These are phyloP conservation scores for Stegastes partitus DNA, from an alignment of 2,113 vertebrate species.

Conservation along the genomic window DNA sequence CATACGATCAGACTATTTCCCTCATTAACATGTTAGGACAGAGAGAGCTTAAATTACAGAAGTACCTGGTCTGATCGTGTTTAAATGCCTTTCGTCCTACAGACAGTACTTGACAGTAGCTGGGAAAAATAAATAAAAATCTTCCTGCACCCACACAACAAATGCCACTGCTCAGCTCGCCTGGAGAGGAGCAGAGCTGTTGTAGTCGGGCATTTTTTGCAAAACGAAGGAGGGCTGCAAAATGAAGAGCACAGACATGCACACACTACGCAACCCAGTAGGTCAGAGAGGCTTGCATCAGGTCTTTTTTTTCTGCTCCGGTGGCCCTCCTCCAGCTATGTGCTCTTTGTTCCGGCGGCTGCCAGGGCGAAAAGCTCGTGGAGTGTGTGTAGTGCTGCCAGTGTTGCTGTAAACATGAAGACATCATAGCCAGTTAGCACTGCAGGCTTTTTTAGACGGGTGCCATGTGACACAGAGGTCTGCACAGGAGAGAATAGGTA, in stretches of 20 bases:
- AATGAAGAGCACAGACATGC: constrained; percentile 38
- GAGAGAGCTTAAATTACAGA: constrained; percentile 31
- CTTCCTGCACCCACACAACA: constrained; percentile 57
- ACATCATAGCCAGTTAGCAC: constrained; percentile 41
- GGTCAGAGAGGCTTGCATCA: constrained; percentile 61
- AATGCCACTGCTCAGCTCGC: constrained; percentile 50
- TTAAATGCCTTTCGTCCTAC: constrained; percentile 21
- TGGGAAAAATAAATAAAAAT: constrained; percentile 22
- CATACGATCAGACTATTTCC: constrained; percentile 17
- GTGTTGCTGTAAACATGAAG: constrained; percentile 64
- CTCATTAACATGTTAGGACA: constrained; percentile 17
- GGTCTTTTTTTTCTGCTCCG: constrained; percentile 38
- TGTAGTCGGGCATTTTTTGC: constrained; percentile 33
- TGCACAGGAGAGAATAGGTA: not conserved
- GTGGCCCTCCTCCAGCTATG: constrained; percentile 63
- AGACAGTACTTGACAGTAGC: constrained; percentile 40
- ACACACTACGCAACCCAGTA: constrained; percentile 32
- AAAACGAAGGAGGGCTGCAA: constrained; percentile 47
- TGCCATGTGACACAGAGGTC: constrained; percentile 30
- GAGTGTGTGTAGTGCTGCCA: constrained; percentile 57
- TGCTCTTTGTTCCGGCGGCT: constrained; percentile 54
- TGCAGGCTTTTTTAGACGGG: constrained; percentile 40
- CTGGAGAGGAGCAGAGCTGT: constrained; percentile 47
- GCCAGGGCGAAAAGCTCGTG: constrained; percentile 26
- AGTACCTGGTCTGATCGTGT: constrained; percentile 46